phyloP scores from a whole-genome alignment of 2,113 vertebrate genomes.

The Chinchilla lanigera region DNA sequence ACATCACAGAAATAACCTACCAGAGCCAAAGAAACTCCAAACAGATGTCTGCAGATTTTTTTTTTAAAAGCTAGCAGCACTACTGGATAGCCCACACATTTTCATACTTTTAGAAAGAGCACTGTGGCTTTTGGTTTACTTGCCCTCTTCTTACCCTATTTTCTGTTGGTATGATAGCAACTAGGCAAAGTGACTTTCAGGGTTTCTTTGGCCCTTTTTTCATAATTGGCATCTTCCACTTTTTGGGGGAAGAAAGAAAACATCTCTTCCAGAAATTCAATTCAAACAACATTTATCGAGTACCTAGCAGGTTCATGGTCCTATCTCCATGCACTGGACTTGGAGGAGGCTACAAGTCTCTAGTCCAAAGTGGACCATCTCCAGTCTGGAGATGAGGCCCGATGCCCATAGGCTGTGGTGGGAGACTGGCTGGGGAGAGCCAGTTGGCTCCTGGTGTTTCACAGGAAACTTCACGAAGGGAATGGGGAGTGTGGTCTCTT shows the following conservation, averaged over 20 bases:
- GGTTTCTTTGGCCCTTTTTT: slow-evolving; percentile 18
- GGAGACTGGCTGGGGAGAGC: slow-evolving; percentile 24
- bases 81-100: slow-evolving; percentile 37
- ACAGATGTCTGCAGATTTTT: slow-evolving; percentile 54
- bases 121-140: slow-evolving; percentile 54
- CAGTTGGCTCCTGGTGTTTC: neutral
- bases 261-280: neutral
- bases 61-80: slow-evolving; percentile 32
- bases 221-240: slow-evolving; percentile 18
- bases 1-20: slow-evolving; percentile 38
- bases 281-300: neutral
- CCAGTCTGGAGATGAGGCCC: neutral
- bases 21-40: slow-evolving; percentile 59
- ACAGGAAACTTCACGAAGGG: slow-evolving; percentile 55
- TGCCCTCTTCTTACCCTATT: slow-evolving; percentile 30
- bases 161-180: slow-evolving; percentile 28
- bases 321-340: neutral
- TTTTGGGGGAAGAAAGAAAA: neutral
- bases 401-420: neutral
- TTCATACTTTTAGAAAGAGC: slow-evolving; percentile 54
- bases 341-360: neutral
- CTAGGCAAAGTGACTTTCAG: neutral
- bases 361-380: neutral
- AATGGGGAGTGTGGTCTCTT: neutral
- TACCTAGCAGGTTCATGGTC: neutral